Evolutionary conservation across 1,140 invertebrate species (phyloP).

Genomic region (Gryllus bimaculatus): DNA sequence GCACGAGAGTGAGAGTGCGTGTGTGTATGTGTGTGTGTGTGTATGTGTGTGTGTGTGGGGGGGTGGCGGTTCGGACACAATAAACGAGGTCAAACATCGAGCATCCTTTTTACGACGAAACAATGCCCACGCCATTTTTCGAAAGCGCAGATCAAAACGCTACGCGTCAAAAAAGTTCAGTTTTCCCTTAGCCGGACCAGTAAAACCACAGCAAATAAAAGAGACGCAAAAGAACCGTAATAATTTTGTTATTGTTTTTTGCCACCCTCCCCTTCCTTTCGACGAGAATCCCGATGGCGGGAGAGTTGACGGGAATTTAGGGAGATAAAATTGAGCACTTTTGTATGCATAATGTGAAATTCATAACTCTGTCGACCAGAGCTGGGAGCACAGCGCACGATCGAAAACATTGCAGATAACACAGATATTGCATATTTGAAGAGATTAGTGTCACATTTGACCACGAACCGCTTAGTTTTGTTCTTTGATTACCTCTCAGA

Average conservation of each 20-base stretch:
- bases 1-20: too few species aligned
- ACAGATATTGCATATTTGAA: background rate
- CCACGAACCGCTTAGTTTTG: too few species aligned
- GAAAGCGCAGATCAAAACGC: background rate
- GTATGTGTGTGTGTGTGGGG: too few species aligned
- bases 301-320: background rate
- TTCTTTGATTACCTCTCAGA: too few species aligned
- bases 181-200: background rate
- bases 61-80: background rate
- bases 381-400: background rate
- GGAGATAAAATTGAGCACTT: background rate
- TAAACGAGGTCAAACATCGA: background rate
- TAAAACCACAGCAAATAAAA: background rate
- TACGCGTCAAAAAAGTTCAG: background rate
- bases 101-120: background rate
- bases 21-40: too few species aligned
- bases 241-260: background rate
- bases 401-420: background rate
- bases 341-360: background rate
- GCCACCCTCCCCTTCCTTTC: background rate
- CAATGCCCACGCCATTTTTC: background rate
- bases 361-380: background rate
- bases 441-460: background rate
- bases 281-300: too few species aligned
- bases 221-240: background rate